phyloP scores from a whole-genome alignment of 2,888 invertebrate species.

The Esperia sulphurella region DNA sequence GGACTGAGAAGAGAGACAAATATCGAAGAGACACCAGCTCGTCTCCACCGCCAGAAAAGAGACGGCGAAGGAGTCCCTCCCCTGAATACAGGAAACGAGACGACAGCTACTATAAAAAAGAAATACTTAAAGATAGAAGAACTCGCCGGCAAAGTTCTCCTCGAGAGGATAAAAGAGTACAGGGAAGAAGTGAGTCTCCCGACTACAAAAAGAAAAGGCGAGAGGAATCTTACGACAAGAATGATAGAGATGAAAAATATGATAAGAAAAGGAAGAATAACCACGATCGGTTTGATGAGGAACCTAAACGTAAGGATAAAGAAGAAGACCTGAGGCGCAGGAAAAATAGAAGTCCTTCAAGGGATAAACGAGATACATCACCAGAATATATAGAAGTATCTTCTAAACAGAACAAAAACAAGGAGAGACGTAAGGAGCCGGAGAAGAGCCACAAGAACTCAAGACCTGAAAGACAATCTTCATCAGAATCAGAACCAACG shows the following conservation, averaged over 20 bases:
- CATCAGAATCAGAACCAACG: slow-evolving; percentile 48
- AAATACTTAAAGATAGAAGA: slow-evolving; percentile 25
- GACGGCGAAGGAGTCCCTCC: slow-evolving; percentile 49
- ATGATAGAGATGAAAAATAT: slow-evolving; percentile 30
- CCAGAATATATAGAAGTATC: slow-evolving; percentile 44
- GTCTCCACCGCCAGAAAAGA: slow-evolving; percentile 59
- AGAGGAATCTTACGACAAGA: slow-evolving; percentile 31
- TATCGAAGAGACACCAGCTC: slow-evolving; percentile 38
- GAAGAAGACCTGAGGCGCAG: slow-evolving; percentile 34
- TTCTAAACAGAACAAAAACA: slow-evolving; percentile 40
- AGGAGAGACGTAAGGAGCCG: slow-evolving; percentile 38
- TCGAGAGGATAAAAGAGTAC: slow-evolving; percentile 35
- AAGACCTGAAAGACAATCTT: slow-evolving; percentile 34
- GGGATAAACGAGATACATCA: slow-evolving; percentile 44
- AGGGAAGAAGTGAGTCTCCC: slow-evolving; percentile 37
- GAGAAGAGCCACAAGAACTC: slow-evolving; percentile 45
- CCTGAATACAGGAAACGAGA: slow-evolving; percentile 37
- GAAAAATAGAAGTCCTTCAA: slow-evolving; percentile 42
- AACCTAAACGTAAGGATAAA: slow-evolving; percentile 34
- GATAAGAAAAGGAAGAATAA: slow-evolving; percentile 24
- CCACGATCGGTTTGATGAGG: slow-evolving; percentile 31
- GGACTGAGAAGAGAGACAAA: slow-evolving; percentile 41
- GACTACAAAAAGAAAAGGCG: slow-evolving; percentile 31
- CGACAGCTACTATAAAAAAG: slow-evolving; percentile 36
- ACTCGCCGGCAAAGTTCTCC: slow-evolving; percentile 32